These are phyloP conservation scores for Tokudaia tokunoshimensis DNA, from an alignment of 2,797 vertebrate genomes.

Conservation along the genomic window DNA sequence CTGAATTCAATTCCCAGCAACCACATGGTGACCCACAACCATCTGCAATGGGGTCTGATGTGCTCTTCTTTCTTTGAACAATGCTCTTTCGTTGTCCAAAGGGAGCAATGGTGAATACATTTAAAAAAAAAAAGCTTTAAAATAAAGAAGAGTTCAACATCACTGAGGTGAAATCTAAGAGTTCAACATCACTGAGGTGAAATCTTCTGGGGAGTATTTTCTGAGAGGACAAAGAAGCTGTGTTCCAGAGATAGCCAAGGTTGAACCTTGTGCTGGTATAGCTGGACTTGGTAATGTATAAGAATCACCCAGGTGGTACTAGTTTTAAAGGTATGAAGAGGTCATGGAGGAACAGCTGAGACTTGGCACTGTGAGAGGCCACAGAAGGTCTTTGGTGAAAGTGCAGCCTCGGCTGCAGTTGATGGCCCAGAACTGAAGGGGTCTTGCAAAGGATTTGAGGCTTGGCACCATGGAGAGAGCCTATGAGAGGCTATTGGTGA, in stretches of 20 bases:
- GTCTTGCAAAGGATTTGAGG: background rate
- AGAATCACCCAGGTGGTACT: background rate
- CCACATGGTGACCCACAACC: too few species aligned
- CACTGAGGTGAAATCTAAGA: background rate
- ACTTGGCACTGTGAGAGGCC: background rate
- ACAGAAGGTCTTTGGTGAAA: background rate
- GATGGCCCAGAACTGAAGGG: background rate
- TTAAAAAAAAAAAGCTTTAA: too few species aligned
- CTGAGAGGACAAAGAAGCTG: background rate
- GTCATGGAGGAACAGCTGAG: background rate
- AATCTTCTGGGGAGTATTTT: background rate
- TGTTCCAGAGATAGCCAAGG: background rate
- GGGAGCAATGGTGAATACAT: too few species aligned
- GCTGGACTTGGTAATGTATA: background rate
- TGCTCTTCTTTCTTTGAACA: too few species aligned
- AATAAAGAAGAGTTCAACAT: background rate
- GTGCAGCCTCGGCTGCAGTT: background rate
- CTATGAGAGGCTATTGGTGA: background rate
- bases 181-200: background rate
- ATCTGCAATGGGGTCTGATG: too few species aligned
- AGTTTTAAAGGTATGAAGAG: background rate
- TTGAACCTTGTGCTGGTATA: background rate
- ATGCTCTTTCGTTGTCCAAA: too few species aligned
- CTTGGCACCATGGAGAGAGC: background rate
- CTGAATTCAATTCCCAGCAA: too few species aligned